Percentiles rank a stretch among this genome's conserved stretches.
These are phyloP conservation scores for Acrossocheilus wenchowensis DNA, from an alignment of 2,797 vertebrate genomes.

Conservation along the genomic window DNA sequence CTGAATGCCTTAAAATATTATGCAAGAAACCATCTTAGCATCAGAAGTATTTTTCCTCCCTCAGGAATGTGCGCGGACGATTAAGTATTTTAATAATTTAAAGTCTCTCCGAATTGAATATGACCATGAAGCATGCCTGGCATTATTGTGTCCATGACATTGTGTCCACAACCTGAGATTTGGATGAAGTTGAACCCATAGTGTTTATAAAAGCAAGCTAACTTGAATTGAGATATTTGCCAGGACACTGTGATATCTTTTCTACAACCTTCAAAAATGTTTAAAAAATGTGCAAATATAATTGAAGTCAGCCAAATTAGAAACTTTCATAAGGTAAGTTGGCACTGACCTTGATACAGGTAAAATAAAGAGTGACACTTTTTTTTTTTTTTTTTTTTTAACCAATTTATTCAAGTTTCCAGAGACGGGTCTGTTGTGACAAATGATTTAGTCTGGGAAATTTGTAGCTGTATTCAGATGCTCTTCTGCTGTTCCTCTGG, in stretches of 20 bases:
- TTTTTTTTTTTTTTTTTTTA: neutral
- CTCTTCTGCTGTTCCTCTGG: slow-evolving; percentile 68
- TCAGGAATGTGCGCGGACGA: neutral
- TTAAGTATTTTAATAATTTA: neutral
- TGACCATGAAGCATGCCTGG: slow-evolving; percentile 17
- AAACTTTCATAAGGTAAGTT: neutral
- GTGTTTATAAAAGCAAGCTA: neutral
- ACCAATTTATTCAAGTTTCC: neutral
- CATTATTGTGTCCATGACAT: slow-evolving; percentile 22
- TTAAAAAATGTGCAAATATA: neutral
- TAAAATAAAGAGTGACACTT: neutral
- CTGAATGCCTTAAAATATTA: slow-evolving; percentile 58
- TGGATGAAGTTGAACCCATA: neutral
- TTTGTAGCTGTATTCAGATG: slow-evolving; percentile 55
- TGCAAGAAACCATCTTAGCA: neutral
- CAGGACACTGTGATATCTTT: slow-evolving; percentile 15
- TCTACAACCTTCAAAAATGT: neutral
- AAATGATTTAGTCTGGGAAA: slow-evolving; percentile 31
- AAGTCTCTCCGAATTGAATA: neutral
- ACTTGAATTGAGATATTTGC: slow-evolving; percentile 9
- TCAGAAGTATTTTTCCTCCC: neutral
- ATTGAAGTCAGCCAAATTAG: neutral
- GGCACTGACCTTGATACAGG: slow-evolving; percentile 10
- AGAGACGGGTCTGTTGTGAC: neutral
- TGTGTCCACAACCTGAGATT: slow-evolving; percentile 3